These are phyloP conservation scores for Carposina sasakii DNA, from an alignment of 1,140 invertebrate genomes.

Conservation along the genomic window DNA sequence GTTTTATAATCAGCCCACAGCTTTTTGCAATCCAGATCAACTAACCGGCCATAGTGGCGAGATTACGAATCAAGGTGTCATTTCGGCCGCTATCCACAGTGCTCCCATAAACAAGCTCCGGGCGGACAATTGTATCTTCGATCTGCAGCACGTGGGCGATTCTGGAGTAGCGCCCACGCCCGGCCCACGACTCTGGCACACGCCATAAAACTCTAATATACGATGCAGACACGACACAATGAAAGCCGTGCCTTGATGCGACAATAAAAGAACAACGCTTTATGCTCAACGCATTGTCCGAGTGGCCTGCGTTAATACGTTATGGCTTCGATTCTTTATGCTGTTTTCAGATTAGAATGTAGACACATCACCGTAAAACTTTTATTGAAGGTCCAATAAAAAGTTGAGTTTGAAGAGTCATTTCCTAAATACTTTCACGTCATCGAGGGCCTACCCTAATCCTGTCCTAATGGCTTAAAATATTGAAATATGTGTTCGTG, in stretches of 20 bases:
- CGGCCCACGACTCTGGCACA: conserved; percentile 34
- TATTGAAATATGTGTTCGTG: conserved; percentile 47
- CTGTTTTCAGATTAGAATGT: neutral
- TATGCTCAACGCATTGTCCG: conserved; percentile 45
- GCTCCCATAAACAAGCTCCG: conserved; percentile 49
- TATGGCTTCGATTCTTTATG: too few relatives aligned
- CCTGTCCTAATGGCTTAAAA: conserved; percentile 56
- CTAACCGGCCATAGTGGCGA: neutral
- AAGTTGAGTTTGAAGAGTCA: conserved; percentile 31
- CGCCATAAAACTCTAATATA: conserved; percentile 56
- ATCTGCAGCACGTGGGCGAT: conserved; percentile 58
- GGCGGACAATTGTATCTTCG: conserved; percentile 55
- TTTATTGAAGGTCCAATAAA: neutral
- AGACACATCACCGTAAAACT: neutral
- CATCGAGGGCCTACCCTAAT: conserved; percentile 57
- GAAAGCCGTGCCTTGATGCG: conserved; percentile 45
- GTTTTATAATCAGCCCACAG: too few relatives aligned
- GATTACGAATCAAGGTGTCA: conserved; percentile 50
- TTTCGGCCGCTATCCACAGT: conserved; percentile 43
- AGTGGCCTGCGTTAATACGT: conserved; percentile 36
- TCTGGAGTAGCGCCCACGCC: conserved; percentile 63
- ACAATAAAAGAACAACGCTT: conserved; percentile 51
- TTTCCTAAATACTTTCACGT: conserved; percentile 46
- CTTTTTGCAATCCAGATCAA: too few relatives aligned
- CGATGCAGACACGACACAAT: conserved; percentile 34